phyloP scores from a whole-genome alignment of 1,140 invertebrate species.

The Cecropterus lyciades region DNA sequence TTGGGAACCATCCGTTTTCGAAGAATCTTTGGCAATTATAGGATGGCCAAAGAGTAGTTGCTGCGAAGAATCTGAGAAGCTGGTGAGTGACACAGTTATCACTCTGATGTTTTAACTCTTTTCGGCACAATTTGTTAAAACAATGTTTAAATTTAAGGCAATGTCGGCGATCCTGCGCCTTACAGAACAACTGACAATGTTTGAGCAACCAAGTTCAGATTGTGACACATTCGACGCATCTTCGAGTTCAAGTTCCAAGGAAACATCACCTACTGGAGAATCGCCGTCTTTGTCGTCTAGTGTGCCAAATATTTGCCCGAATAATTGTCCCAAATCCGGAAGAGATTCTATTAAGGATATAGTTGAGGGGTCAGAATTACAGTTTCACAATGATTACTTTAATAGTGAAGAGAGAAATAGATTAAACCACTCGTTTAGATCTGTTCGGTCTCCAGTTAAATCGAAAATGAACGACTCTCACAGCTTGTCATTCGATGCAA shows the following conservation, averaged over 20 bases:
- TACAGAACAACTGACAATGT: constrained; percentile 89
- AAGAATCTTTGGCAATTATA: constrained; percentile 92
- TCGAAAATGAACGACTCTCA: constrained; percentile 51
- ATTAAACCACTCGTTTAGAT: constrained; percentile 68
- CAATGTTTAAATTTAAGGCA: constrained; percentile 66
- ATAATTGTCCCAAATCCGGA: constrained; percentile 37
- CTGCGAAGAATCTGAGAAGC: constrained; percentile 49
- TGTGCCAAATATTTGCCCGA: constrained; percentile 53
- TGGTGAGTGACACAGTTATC: constrained; percentile 52
- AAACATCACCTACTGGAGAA: constrained; percentile 64
- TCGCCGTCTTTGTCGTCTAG: constrained; percentile 56
- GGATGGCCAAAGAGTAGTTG: constrained; percentile 86
- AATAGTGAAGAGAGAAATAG: constrained; percentile 59
- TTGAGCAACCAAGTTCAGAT: constrained; percentile 89
- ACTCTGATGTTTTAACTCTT: too few species aligned
- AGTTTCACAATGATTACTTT: constrained; percentile 74
- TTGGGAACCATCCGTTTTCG: constrained; percentile 93
- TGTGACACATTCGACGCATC: constrained; percentile 88
- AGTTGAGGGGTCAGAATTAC: constrained; percentile 51
- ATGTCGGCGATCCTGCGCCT: constrained; percentile 90
- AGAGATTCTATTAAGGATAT: constrained; percentile 41
- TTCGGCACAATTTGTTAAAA: too few species aligned
- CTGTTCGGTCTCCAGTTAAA: constrained; percentile 55
- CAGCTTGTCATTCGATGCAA: constrained; percentile 60
- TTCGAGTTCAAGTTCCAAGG: constrained; percentile 81